Evolutionary conservation across 2,888 invertebrate species (phyloP).

Genomic region (Nematopogon swammerdamellus): DNA sequence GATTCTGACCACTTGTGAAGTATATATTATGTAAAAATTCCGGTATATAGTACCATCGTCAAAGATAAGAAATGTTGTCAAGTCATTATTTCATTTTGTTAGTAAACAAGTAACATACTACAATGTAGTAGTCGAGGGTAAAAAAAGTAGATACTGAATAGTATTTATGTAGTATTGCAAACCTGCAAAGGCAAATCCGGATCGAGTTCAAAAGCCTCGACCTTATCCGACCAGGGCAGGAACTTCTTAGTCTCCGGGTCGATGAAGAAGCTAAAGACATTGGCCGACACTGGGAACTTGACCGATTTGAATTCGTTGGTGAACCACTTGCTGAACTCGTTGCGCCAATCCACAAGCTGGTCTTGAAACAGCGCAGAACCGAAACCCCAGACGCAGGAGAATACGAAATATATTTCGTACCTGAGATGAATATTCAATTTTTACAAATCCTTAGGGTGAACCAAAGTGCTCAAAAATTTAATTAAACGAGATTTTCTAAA

Average conservation of each 20-base stretch:
- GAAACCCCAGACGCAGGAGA: constrained; percentile 89
- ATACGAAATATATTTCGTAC: constrained; percentile 92
- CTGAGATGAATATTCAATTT: constrained; percentile 30
- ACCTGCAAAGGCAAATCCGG: constrained; percentile 86
- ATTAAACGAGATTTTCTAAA: too few relatives aligned
- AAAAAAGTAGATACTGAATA: too few relatives aligned
- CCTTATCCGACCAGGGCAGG: constrained; percentile 81
- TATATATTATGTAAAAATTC: too few relatives aligned
- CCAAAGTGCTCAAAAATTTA: too few relatives aligned
- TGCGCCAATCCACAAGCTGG: constrained; percentile 86
- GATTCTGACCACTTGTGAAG: too few relatives aligned
- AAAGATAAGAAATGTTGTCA: too few relatives aligned
- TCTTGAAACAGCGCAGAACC: constrained; percentile 91
- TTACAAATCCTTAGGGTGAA: too few relatives aligned
- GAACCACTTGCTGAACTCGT: constrained; percentile 96
- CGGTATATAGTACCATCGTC: too few relatives aligned
- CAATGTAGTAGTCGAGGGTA: too few relatives aligned
- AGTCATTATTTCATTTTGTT: too few relatives aligned
- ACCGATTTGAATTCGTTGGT: constrained; percentile 86
- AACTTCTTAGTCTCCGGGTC: constrained; percentile 84
- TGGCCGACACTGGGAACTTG: constrained; percentile 80
- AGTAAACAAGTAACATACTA: too few relatives aligned
- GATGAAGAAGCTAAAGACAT: constrained; percentile 87
- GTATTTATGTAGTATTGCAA: too few relatives aligned
- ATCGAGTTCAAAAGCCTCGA: constrained; percentile 77